Percentiles rank a stretch among this genome's conserved stretches.
Conservation (phyloP, 2,888 invertebrate species). For the Amitus sp. region DNA sequence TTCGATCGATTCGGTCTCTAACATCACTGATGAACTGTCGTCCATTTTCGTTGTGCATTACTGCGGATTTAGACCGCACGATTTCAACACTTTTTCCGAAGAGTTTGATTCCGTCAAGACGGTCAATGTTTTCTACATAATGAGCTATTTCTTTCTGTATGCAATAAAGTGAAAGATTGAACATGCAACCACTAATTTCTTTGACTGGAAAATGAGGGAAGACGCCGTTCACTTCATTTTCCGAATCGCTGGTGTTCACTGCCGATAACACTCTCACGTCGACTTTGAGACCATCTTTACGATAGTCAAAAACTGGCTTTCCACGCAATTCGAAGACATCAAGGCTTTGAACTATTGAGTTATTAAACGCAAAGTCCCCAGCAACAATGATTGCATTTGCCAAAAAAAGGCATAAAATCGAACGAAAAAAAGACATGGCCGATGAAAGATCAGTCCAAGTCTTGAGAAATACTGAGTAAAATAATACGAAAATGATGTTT, state of each 20-base stretch:
- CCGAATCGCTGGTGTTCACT: slow-evolving; percentile 34
- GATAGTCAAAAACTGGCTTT: slow-evolving; percentile 52
- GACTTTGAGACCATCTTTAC: slow-evolving; percentile 53
- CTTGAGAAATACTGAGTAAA: neutral
- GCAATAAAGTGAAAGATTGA: slow-evolving; percentile 70
- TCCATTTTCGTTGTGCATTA: slow-evolving; percentile 34
- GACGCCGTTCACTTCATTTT: slow-evolving; percentile 55
- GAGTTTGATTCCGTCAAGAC: slow-evolving; percentile 69
- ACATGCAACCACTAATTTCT: slow-evolving; percentile 66
- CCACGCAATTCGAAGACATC: slow-evolving; percentile 24
- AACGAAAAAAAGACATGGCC: slow-evolving; percentile 22
- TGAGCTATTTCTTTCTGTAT: slow-evolving; percentile 70
- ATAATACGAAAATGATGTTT: slow-evolving; percentile 40
- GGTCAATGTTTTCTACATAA: slow-evolving; percentile 69
- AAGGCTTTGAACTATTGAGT: slow-evolving; percentile 23
- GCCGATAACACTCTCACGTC: slow-evolving; percentile 53
- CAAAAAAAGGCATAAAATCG: slow-evolving; percentile 22
- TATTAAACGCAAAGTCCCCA: neutral
- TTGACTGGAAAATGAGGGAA: slow-evolving; percentile 69
- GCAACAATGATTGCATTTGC: slow-evolving; percentile 13
- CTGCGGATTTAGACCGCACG: slow-evolving; percentile 61
- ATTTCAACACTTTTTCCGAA: slow-evolving; percentile 70
- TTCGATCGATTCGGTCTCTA: slow-evolving; percentile 65
- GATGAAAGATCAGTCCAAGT: slow-evolving; percentile 23
- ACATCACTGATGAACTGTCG: slow-evolving; percentile 58